Percentiles rank a stretch among this genome's conserved stretches.
Conservation (phyloP, 2,797 vertebrate genomes). For the Cossypha caffra region DNA sequence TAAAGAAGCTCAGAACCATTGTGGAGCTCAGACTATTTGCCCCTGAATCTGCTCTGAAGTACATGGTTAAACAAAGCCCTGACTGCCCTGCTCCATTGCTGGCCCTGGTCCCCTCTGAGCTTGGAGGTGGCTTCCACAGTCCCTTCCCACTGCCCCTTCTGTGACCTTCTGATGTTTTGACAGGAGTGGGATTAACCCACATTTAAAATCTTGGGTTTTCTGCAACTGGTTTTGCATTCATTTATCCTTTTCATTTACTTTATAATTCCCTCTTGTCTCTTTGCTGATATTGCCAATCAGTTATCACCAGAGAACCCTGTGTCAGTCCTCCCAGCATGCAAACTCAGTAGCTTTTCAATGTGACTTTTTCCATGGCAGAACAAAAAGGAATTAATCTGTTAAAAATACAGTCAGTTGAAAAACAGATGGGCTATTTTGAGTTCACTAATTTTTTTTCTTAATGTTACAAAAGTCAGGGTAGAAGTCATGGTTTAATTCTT, state of each 20-base stretch:
- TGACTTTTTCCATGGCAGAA: not conserved
- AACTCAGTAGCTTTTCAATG: not conserved
- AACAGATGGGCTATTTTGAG: not conserved
- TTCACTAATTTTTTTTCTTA: not conserved
- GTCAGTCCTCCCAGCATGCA: not conserved
- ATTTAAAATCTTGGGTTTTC: not conserved
- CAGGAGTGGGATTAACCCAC: not conserved
- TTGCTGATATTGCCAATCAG: not conserved
- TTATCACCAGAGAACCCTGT: not conserved
- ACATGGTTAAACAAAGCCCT: not conserved
- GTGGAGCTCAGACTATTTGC: not conserved
- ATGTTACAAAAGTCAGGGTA: not conserved
- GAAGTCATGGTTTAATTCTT: slow-evolving; percentile 30
- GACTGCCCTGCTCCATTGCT: not conserved
- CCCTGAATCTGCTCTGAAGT: not conserved
- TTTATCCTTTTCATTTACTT: not conserved
- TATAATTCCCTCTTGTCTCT: not conserved
- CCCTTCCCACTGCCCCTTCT: not conserved
- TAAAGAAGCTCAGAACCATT: not conserved
- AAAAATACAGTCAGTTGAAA: not conserved
- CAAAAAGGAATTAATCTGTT: slow-evolving; percentile 31
- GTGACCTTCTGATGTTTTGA: not conserved
- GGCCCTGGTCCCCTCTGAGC: not conserved
- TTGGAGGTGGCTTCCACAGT: not conserved
- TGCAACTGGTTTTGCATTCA: not conserved